phyloP scores from a whole-genome alignment of 2,113 vertebrate species.

The Dromiciops gliroides region DNA sequence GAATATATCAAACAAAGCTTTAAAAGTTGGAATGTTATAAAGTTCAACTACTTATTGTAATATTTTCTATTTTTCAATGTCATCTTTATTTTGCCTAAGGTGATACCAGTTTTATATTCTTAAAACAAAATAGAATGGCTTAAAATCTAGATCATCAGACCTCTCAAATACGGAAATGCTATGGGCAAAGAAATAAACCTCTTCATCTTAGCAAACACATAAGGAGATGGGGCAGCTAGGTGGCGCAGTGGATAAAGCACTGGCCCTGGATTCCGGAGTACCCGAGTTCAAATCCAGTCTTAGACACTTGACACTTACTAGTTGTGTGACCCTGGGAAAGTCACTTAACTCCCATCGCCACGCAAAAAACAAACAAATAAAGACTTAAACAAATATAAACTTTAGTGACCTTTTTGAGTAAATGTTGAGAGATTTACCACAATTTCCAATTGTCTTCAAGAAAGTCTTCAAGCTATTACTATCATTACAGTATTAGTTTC shows the following conservation, averaged over 20 bases:
- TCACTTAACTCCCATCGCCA: too few species aligned
- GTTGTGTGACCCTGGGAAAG: too few species aligned
- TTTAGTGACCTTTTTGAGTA: neutral
- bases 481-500: neutral
- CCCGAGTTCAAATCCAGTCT: too few species aligned
- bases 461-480: neutral
- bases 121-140: slow-evolving; percentile 30
- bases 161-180: neutral
- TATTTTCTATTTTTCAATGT: neutral
- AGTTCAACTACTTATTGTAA: neutral
- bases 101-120: neutral
- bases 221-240: too few species aligned
- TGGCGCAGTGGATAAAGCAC: too few species aligned
- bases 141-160: neutral
- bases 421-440: neutral
- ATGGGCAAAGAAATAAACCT: neutral
- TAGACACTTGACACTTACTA: too few species aligned
- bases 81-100: neutral
- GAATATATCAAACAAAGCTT: neutral
- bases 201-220: neutral
- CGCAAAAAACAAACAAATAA: too few species aligned
- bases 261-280: too few species aligned
- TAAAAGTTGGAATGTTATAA: neutral
- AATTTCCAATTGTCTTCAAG: neutral
- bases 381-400: neutral